Base-by-base conservation (phyloP, 1,140 invertebrate genomes). In the Drosophila asahinai region DNA sequence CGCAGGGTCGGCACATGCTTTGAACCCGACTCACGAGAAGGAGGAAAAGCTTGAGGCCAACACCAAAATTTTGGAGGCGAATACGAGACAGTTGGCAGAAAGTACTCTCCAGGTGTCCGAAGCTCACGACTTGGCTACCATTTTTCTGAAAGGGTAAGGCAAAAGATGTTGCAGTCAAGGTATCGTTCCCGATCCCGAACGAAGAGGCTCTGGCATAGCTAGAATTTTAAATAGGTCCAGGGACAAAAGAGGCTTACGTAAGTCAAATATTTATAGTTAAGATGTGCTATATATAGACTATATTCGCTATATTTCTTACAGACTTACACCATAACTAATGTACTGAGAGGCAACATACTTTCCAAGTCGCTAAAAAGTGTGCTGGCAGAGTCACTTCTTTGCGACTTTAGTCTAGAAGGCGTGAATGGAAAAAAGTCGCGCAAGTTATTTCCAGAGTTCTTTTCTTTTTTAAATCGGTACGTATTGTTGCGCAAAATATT, bases 341-440 rank as follows among this genome's bases (percentile, higher is more conserved):
- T 54, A 36, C 30, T 54, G 30, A 54, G 33, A n/a, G 6, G 17
- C 27, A 54, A 12, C 12, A 19, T 12, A 15, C 25, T 60, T 30
- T 17, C 40, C 0, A 54, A 54, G 19, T 54, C 51, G 22, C 22
- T 54, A 9, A 40, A 57, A 38, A n/a, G 12, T 11, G 54, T 57
- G 4, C 38, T 38, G 54, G 33, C 33, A n/a, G 33, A 57, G n/a
- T 8, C 4, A 11, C 7, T 57, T 57, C 15, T 57, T 22, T 57
- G 54, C 33, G 54, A 57, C 33, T 57, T 57, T 0, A 38, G 38
- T 19, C 9, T 57, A 22, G 54, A 57, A 22, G 52, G 52, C 14
- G 17, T 57, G 5, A 57, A 22, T 57, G 54, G 54, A 2, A 57
- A 57, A 38, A 38, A 57, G 17, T 15, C 54, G 9, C 54, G 38